A percentile compares a stretch with the other conserved stretches of the same genome.
Conservation (phyloP, 1,140 invertebrate species). For the Acyrthosiphon pisum region DNA sequence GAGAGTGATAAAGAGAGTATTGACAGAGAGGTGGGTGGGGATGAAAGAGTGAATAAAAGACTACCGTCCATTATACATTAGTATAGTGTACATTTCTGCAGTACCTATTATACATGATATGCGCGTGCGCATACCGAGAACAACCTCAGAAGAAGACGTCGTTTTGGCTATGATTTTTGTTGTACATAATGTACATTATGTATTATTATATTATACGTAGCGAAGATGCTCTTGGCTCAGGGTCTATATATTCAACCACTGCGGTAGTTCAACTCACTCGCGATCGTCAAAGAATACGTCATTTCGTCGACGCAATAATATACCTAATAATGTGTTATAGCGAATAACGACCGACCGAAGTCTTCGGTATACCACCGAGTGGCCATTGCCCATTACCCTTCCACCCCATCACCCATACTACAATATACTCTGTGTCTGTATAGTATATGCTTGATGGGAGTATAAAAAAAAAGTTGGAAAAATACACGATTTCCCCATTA, state of each 20-base stretch:
- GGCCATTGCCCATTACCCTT: background rate
- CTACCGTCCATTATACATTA: slow-evolving; percentile 34
- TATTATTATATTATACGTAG: background rate
- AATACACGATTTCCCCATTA: slow-evolving; percentile 36
- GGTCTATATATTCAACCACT: background rate
- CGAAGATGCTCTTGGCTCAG: background rate
- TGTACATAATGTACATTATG: background rate
- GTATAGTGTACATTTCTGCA: background rate
- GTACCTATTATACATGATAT: too few species aligned
- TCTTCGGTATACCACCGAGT: background rate
- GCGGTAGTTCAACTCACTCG: background rate
- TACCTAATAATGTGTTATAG: background rate
- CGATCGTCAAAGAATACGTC: background rate
- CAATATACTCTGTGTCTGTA: background rate
- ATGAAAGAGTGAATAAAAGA: background rate
- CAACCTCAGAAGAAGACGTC: background rate
- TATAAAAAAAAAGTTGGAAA: background rate
- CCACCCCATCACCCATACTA: background rate
- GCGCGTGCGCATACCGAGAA: background rate
- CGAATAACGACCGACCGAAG: background rate
- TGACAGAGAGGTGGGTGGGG: too few species aligned
- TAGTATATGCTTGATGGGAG: background rate
- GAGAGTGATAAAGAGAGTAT: too few species aligned
- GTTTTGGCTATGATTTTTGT: slow-evolving; percentile 31
- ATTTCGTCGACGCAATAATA: background rate